Evolutionary conservation across 1,140 invertebrate species (phyloP), one percentile per base, ranked within the genome.

Genomic region (Harpegnathos saltator): DNA sequence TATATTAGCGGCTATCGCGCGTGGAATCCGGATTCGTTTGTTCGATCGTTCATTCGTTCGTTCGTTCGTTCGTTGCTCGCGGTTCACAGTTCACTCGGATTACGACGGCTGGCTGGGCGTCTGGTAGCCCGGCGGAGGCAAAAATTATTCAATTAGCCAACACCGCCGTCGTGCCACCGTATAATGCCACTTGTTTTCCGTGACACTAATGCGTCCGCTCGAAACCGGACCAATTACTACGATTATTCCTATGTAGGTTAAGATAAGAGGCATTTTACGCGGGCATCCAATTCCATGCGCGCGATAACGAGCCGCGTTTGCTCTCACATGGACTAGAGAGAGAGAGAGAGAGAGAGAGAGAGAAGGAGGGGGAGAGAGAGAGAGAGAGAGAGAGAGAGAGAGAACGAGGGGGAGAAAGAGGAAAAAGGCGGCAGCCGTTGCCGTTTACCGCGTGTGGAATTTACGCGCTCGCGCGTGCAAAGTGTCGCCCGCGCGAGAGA

Each of bases 141-240:
- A 87, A 80, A 85, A 86, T 85, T 54, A 66, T 85, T 71, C 24
- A 78, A 69, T 80, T 80, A 71, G 14, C 33, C 52, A 71, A 58
- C 19, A 48, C 1, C 19, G 54, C 17, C 54, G 71, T 78, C 29
- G 48, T 24, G 29, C 52, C 54, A 15, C 7, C n/a, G 54, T 19
- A 19, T 78, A 69, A 78, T 56, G 50, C 62, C 50, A 82, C 24
- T 59, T 29, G 72, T 87, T 85, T 77, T 74, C 75, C 73, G 12
- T 73, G 80, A 86, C 80, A 82, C 44, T 87, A 87, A 87, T 86
- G 38, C 65, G 38, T 59, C 56, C 65, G 22, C 38, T 72, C 54
- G 62, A 59, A 73, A 85, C 61, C 62, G 59, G 58, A 86, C 19
- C 71, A 85, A 85, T 83, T 78, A 80, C 19, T 58, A 24, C 44